Percentiles rank a stretch among this genome's conserved stretches.
phyloP scores from a whole-genome alignment of 2,113 vertebrate genomes.

The Anseranas semipalmata region DNA sequence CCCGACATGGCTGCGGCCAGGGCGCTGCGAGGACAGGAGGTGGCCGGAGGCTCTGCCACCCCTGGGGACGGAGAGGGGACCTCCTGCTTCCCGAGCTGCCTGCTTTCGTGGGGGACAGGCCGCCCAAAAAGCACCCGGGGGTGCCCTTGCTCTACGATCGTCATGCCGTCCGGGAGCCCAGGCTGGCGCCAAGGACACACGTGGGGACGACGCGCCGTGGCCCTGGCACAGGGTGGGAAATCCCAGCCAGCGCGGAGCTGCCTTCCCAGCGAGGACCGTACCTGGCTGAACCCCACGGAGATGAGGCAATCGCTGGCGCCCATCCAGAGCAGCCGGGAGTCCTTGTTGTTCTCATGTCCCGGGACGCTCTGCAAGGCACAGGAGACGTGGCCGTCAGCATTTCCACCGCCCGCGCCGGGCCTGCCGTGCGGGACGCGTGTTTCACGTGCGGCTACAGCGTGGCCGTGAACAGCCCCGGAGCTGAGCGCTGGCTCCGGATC shows the following conservation, averaged over 20 bases:
- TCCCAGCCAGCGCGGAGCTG: neutral
- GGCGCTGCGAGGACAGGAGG: neutral
- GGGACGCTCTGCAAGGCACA: conserved; percentile 77
- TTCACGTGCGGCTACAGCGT: neutral
- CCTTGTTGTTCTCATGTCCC: conserved; percentile 86
- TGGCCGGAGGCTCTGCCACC: neutral
- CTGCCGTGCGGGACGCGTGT: accelerated
- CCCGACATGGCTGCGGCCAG: neutral
- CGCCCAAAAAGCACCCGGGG: neutral
- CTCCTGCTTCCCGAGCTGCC: neutral
- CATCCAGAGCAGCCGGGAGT: conserved; percentile 87
- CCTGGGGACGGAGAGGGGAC: neutral
- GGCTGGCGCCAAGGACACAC: neutral
- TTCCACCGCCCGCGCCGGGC: accelerated
- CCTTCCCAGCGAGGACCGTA: neutral
- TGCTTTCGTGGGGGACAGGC: neutral
- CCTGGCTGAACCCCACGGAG: conserved; percentile 91
- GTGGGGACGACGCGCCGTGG: neutral
- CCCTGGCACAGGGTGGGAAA: neutral
- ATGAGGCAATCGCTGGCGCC: conserved; percentile 81
- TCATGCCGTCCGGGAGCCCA: neutral
- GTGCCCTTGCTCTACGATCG: neutral
- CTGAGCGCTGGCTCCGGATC: accelerated
- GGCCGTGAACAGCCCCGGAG: neutral
- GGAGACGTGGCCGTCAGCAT: neutral